These are phyloP conservation scores for Priocnemis perturbator DNA, from an alignment of 2,888 invertebrate genomes.

Conservation along the genomic window DNA sequence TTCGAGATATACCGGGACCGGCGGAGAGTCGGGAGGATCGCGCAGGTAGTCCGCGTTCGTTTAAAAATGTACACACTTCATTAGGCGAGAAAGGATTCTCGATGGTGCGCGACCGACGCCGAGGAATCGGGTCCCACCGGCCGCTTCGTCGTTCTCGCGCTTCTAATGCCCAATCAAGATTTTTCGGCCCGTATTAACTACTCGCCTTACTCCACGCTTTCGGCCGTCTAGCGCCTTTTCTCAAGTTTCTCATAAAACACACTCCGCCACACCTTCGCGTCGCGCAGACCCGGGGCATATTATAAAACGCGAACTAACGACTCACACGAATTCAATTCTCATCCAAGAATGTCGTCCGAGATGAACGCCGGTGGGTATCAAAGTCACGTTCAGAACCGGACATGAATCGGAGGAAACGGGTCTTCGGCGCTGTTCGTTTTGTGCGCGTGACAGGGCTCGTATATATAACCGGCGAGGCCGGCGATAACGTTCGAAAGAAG, in stretches of 20 bases:
- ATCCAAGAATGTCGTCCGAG: background rate
- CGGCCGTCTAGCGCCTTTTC: no score
- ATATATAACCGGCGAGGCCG: no score
- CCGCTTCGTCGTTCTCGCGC: conserved; percentile 14
- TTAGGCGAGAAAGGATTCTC: no score
- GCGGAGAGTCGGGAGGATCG: conserved; percentile 7
- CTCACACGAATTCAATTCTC: no score
- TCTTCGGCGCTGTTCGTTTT: conserved; percentile 14
- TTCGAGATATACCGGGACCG: conserved; percentile 12
- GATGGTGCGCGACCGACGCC: no score
- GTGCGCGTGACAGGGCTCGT: background rate
- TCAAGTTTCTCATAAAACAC: no score
- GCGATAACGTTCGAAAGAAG: no score
- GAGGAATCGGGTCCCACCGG: background rate
- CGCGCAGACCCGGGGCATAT: no score
- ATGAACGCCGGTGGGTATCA: background rate
- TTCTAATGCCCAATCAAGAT: conserved; percentile 8
- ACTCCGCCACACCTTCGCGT: no score
- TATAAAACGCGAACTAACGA: no score
- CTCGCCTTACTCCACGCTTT: background rate
- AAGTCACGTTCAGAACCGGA: background rate
- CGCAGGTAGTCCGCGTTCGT: conserved; percentile 2
- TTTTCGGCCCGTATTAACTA: background rate
- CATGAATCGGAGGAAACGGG: background rate
- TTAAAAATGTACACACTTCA: background rate